Conservation (phyloP, 2,797 vertebrate species). For the Hydrolagus colliei region DNA sequence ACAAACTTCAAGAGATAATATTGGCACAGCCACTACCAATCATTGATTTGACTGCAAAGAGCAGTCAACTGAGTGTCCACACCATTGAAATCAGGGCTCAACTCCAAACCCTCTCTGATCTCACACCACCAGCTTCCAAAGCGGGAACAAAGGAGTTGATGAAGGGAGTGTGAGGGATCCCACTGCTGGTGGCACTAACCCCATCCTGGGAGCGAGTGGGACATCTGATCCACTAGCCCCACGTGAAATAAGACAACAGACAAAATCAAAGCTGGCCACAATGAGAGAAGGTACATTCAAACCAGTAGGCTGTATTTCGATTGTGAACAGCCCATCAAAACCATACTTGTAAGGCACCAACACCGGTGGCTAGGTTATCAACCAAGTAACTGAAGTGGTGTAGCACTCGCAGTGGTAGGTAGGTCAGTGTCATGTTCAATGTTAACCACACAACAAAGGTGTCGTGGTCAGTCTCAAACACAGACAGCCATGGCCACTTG, state of each 20-base stretch:
- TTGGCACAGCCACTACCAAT: conserved; percentile 3
- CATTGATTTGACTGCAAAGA: background rate
- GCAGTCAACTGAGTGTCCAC: background rate
- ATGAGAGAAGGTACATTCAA: conserved; percentile 18
- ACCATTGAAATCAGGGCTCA: background rate
- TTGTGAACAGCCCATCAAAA: background rate
- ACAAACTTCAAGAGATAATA: background rate
- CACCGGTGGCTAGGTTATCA: background rate
- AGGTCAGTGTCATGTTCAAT: background rate
- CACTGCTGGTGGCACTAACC: background rate
- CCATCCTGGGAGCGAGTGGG: background rate
- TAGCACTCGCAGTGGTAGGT: background rate
- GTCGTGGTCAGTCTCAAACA: background rate
- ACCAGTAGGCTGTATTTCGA: background rate
- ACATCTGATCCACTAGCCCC: background rate
- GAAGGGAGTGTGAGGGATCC: background rate
- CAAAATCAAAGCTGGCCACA: background rate
- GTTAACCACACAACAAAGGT: background rate
- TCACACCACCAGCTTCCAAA: conserved; percentile 10
- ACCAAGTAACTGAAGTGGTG: background rate
- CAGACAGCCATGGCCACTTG: background rate
- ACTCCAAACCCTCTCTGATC: background rate
- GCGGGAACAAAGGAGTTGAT: background rate
- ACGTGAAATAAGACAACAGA: conserved; percentile 11
- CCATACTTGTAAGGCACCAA: background rate